Evolutionary conservation across 2,888 invertebrate species (phyloP), one percentile per base, ranked within the genome.

Genomic region (Chalcis sispes): DNA sequence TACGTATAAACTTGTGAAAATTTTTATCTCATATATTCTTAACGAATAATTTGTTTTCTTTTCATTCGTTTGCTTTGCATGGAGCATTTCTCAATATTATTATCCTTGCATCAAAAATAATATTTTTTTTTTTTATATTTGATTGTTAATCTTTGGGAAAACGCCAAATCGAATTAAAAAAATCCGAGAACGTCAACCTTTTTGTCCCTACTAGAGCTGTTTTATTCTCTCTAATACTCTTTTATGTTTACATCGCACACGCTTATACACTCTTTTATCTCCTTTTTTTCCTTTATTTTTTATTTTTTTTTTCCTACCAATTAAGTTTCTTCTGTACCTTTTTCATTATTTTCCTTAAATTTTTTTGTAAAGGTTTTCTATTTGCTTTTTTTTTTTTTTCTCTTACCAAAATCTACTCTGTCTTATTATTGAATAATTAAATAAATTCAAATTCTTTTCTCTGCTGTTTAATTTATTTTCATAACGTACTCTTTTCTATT

Each of bases 241-340:
- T 46, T 56, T 52, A 42, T 15, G 42, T 62, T 25, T 46, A 36
- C 18, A 42, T 27, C 29, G 59, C n/a, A 36, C 4, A 27, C 18
- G 25, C 42, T 23, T 50, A 40, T 48, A 56, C 20, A 15, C 15
- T 62, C 42, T 20, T 27, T 32, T 50, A 1, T 18, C 20, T 32
- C 0, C 40, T 18, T 52, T 2, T 13, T 27, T 46, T 2, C 62
- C 52, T 56, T 67, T 61, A 10, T 15, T 46, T 46, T 52, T 36
- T 7, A 7, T 36, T 36, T 36, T 42, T 15, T 58, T 46, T 27
- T 36, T 46, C 32, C 46, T 15, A 20, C 32, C 64, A 52, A 79
- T 78, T 79, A 80, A 81, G 79, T 81, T 81, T 75, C 72, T 25
- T 50, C 48, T 72, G 48, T 58, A 42, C 64, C 75, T 52, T 23